Conservation (phyloP, 1,140 invertebrate genomes). For the Listronotus oregonensis region DNA sequence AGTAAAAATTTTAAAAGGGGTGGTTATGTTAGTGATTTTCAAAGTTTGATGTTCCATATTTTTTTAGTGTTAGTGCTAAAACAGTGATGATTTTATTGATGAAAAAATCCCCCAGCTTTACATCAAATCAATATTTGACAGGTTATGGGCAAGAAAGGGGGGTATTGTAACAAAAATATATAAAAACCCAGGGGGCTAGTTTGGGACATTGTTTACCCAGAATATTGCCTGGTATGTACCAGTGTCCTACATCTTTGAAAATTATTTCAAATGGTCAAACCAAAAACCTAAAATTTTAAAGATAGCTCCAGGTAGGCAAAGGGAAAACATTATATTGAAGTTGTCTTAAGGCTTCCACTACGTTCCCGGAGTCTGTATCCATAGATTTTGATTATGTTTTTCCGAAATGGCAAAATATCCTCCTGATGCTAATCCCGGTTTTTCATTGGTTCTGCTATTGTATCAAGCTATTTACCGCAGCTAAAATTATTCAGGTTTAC, state of each 20-base stretch:
- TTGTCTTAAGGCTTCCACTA: conserved; percentile 79
- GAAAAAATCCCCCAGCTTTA: conserved; percentile 68
- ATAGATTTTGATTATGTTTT: conserved; percentile 94
- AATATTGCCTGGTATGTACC: conserved; percentile 94
- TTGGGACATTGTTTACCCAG: conserved; percentile 74
- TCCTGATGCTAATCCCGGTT: conserved; percentile 98
- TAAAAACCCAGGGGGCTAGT: conserved; percentile 74
- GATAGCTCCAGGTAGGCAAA: conserved; percentile 83
- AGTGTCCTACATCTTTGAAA: conserved; percentile 83
- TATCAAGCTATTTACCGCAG: conserved; percentile 77
- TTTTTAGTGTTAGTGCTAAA: conserved; percentile 72
- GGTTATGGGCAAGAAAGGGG: conserved; percentile 85
- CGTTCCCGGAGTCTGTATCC: conserved; percentile 78
- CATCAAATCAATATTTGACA: conserved; percentile 79
- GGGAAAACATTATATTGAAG: conserved; percentile 88
- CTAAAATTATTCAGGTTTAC: conserved; percentile 78
- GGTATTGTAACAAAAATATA: conserved; percentile 81
- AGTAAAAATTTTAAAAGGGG: conserved; percentile 66
- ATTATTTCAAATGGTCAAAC: conserved; percentile 64
- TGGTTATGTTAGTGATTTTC: conserved; percentile 67
- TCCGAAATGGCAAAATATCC: conserved; percentile 98
- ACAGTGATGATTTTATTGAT: conserved; percentile 56
- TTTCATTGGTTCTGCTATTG: conserved; percentile 85
- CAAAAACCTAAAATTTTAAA: conserved; percentile 65
- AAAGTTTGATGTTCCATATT: conserved; percentile 69